Evolutionary conservation across 2,888 invertebrate species (phyloP), one percentile per base, ranked within the genome.

Genomic region (Ectobius pallidus): DNA sequence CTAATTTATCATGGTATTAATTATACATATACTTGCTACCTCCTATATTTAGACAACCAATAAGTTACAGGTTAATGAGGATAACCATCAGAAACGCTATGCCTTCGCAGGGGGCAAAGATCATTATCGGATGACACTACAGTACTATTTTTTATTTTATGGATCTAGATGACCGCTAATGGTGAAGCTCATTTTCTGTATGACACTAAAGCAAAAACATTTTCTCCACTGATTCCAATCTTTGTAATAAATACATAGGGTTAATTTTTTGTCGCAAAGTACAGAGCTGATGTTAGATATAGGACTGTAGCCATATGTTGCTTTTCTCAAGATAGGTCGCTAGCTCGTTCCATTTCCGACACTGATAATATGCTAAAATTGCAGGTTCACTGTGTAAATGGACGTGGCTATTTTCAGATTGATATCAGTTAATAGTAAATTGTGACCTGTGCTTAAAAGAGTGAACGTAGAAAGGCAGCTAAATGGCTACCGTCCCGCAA

Each of bases 1-100:
- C 30, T 63, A 39, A 63, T 65, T 65, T 46, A 65, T 65, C 65
- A 65, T 65, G 65, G 46, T 65, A 44, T 46, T 46, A 65, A 65
- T 65, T 65, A 46, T 46, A 65, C 65, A 63, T 20, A 49, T 49
- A 18, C n/a, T 4, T n/a, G n/a, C 6, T 18, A 11, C n/a, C 49
- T 4, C 18, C n/a, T 49, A 34, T 34, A 34, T 34, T 34, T 34
- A 7, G 34, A 34, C 6, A 34, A 11, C 11, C n/a, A n/a, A n/a
- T 49, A n/a, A n/a, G 49, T 20, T 16, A 16, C 25, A 16, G 16
- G 65, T 27, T 65, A 65, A 46, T 39, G 65, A 65, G 44, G 65
- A 44, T 27, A 22, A 9, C 46, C 46, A 65, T 65, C 44, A 46
- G 32, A n/a, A n/a, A 61, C 30, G 16, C 61, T 30, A 61, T 61